Evolutionary conservation across 2,888 invertebrate species (phyloP).

Genomic region (Tinea pellionella): DNA sequence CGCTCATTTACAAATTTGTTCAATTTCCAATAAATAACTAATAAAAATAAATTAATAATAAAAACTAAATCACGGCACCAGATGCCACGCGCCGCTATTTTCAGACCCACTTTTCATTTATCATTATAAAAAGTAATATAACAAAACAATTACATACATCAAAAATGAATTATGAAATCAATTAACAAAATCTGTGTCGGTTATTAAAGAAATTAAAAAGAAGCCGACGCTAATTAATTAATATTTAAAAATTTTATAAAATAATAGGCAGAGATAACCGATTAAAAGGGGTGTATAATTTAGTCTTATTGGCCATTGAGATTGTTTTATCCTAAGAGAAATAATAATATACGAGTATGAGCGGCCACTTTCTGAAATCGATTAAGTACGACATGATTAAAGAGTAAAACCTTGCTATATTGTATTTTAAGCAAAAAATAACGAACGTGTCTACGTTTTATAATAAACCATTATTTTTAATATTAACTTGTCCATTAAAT

Average conservation of each 20-base stretch:
- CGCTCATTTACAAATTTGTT: too few relatives aligned
- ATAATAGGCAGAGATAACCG: slow-evolving; percentile 16
- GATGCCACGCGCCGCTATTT: too few relatives aligned
- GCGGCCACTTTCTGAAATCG: slow-evolving; percentile 51
- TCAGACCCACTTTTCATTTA: too few relatives aligned
- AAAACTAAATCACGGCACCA: too few relatives aligned
- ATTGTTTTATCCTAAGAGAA: slow-evolving; percentile 41
- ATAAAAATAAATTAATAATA: too few relatives aligned
- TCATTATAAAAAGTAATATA: too few relatives aligned
- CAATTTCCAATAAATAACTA: too few relatives aligned
- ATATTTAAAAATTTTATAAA: slow-evolving; percentile 14
- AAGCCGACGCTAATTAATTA: slow-evolving; percentile 15
- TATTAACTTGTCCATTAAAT: not conserved
- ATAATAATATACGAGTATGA: slow-evolving; percentile 47
- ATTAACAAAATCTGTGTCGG: too few relatives aligned
- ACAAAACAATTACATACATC: too few relatives aligned
- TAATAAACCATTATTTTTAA: not conserved
- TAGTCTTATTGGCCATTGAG: slow-evolving; percentile 40
- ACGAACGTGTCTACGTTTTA: too few relatives aligned
- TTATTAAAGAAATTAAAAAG: not conserved
- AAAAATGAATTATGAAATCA: too few relatives aligned
- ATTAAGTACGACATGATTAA: slow-evolving; percentile 60
- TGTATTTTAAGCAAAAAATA: not conserved
- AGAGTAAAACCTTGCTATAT: slow-evolving; percentile 21
- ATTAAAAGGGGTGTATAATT: slow-evolving; percentile 41